phyloP scores from a whole-genome alignment of 2,888 invertebrate genomes.

The Leptarthrus brevirostris region DNA sequence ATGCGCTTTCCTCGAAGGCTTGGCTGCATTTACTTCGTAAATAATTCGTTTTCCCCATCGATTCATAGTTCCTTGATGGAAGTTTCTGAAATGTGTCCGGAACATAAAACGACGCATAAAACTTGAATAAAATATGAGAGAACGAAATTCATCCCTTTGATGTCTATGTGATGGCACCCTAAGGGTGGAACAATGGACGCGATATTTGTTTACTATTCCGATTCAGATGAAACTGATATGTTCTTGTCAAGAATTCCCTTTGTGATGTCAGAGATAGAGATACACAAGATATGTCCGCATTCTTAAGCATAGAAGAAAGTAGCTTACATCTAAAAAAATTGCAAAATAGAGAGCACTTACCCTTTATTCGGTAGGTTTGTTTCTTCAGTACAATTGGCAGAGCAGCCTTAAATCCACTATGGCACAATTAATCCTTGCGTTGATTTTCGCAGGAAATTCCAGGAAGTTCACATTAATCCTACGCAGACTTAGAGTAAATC shows the following conservation, averaged over 20 bases:
- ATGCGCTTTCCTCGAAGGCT: conserved; percentile 4
- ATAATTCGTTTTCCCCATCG: background rate
- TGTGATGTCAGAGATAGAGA: background rate
- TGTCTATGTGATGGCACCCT: conserved; percentile 1
- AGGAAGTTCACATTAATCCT: too few relatives aligned
- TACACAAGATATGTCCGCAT: background rate
- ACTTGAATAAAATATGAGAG: background rate
- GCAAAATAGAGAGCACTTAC: background rate
- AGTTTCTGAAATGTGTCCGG: conserved; percentile 8
- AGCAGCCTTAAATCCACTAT: conserved; percentile 8
- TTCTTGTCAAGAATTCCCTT: too few relatives aligned
- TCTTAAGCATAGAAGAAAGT: background rate
- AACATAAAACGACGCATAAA: conserved; percentile 31
- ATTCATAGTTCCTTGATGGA: background rate
- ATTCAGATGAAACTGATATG: too few relatives aligned
- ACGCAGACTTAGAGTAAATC: too few relatives aligned
- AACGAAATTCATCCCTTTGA: conserved; percentile 10
- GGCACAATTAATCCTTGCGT: conserved; percentile 26
- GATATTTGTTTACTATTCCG: conserved; percentile 13
- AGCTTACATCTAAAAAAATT: too few relatives aligned
- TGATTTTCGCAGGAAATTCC: too few relatives aligned
- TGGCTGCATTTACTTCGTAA: background rate
- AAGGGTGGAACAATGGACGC: conserved; percentile 31
- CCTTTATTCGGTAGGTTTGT: background rate
- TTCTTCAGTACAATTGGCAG: background rate